These are phyloP conservation scores for Didymodactylos carnosus DNA, from an alignment of 2,888 invertebrate genomes.

Conservation along the genomic window DNA sequence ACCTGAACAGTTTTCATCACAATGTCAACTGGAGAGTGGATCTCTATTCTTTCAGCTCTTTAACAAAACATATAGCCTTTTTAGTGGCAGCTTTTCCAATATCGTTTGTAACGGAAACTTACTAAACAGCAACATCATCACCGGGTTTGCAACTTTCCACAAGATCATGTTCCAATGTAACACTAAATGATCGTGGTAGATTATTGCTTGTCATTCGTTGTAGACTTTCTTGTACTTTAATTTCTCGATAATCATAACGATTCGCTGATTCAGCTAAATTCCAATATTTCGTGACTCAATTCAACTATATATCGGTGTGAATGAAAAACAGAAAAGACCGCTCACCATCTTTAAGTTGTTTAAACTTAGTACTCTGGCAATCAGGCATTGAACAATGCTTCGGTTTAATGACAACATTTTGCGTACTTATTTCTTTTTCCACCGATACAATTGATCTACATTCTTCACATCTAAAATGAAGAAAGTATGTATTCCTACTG, in stretches of 20 bases:
- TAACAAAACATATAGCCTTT: too few species aligned
- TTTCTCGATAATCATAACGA: conserved; percentile 53
- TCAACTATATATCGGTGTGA: conserved; percentile 41
- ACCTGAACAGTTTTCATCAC: too few species aligned
- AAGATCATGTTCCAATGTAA: conserved; percentile 60
- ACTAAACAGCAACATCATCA: conserved; percentile 66
- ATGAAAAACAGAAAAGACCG: too few species aligned
- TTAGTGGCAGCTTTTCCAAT: not conserved
- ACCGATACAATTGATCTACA: not conserved
- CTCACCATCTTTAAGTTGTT: conserved; percentile 34
- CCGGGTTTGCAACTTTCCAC: conserved; percentile 70
- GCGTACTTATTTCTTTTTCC: not conserved
- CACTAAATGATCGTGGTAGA: conserved; percentile 55
- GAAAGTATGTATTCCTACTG: not conserved
- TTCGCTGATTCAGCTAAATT: not conserved
- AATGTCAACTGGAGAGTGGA: too few species aligned
- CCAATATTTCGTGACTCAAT: conserved; percentile 34
- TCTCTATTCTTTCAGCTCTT: too few species aligned
- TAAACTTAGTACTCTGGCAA: conserved; percentile 25
- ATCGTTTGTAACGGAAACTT: conserved; percentile 22
- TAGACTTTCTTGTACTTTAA: conserved; percentile 62
- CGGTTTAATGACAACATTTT: conserved; percentile 33
- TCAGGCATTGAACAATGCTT: conserved; percentile 39
- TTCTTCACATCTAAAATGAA: not conserved
- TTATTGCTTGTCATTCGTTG: conserved; percentile 50